These are phyloP conservation scores for Armadillidium nasatum DNA, from an alignment of 1,140 invertebrate genomes.

Conservation along the genomic window DNA sequence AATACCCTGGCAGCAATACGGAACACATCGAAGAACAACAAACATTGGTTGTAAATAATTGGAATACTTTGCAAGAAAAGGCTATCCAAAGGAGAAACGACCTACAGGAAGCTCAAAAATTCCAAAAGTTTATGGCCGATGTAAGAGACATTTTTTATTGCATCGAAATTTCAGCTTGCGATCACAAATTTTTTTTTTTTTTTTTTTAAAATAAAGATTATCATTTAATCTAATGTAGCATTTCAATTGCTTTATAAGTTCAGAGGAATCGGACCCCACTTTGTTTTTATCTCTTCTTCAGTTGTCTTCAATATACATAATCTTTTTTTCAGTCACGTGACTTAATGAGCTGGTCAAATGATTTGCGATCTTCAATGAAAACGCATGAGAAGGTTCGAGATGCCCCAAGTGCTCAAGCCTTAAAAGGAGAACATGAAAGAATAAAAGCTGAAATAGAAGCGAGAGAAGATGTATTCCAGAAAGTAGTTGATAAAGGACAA, in stretches of 20 bases:
- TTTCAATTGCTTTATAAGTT: not conserved
- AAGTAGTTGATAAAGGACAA: constrained; percentile 71
- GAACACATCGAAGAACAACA: constrained; percentile 79
- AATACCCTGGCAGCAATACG: constrained; percentile 90
- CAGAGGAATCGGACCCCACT: not conserved
- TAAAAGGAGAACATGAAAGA: constrained; percentile 85
- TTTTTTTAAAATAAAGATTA: not conserved
- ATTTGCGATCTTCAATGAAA: constrained; percentile 70
- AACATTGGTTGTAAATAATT: constrained; percentile 75
- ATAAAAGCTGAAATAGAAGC: constrained; percentile 92
- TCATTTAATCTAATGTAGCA: not conserved
- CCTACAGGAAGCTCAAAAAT: constrained; percentile 77
- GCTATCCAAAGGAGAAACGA: constrained; percentile 63
- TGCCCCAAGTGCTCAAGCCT: constrained; percentile 75
- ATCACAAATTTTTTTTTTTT: not conserved
- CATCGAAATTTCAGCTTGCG: not conserved
- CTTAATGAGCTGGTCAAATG: constrained; percentile 79
- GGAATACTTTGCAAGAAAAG: constrained; percentile 77
- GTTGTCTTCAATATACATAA: not conserved
- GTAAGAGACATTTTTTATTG: constrained; percentile 17
- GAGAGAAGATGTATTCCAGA: constrained; percentile 76
- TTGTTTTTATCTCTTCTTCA: not conserved
- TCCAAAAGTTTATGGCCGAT: constrained; percentile 75
- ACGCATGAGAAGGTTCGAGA: constrained; percentile 78
- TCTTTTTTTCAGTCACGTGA: constrained; percentile 65